Conservation (phyloP, 2,113 vertebrate genomes). For the Myrmophylax atrothorax region DNA sequence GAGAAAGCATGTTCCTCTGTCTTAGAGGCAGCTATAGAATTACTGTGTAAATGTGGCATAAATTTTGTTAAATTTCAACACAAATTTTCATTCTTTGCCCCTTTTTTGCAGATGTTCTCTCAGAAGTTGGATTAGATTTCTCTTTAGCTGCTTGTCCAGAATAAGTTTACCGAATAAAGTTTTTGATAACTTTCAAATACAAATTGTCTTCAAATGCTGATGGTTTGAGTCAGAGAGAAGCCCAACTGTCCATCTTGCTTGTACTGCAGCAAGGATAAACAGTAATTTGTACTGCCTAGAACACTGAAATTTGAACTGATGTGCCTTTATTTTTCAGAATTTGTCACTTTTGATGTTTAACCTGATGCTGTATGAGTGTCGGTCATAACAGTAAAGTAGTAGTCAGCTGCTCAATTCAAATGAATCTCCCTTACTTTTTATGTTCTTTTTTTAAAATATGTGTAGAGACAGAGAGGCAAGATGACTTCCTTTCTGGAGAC, state of each 20-base stretch:
- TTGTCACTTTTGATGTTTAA: not conserved
- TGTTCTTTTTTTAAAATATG: not conserved
- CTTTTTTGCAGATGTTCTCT: not conserved
- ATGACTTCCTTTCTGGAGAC: not conserved
- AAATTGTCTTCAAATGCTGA: not conserved
- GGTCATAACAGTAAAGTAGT: not conserved
- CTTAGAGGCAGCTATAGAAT: not conserved
- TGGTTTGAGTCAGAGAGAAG: not conserved
- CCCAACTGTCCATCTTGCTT: not conserved
- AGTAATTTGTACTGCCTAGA: not conserved
- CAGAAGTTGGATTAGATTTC: not conserved
- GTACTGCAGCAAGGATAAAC: not conserved
- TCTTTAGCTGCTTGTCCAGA: not conserved
- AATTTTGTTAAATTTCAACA: not conserved
- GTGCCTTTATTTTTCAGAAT: not conserved
- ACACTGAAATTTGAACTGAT: not conserved
- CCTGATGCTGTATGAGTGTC: not conserved
- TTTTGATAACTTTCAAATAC: not conserved
- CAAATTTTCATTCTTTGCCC: not conserved
- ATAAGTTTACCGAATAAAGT: not conserved
- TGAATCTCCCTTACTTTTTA: not conserved
- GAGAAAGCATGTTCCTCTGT: not conserved
- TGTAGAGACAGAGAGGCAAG: not conserved
- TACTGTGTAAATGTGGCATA: not conserved
- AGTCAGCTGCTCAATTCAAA: not conserved